phyloP scores from a whole-genome alignment of 2,113 vertebrate species.

The Dicrurus megarhynchus region DNA sequence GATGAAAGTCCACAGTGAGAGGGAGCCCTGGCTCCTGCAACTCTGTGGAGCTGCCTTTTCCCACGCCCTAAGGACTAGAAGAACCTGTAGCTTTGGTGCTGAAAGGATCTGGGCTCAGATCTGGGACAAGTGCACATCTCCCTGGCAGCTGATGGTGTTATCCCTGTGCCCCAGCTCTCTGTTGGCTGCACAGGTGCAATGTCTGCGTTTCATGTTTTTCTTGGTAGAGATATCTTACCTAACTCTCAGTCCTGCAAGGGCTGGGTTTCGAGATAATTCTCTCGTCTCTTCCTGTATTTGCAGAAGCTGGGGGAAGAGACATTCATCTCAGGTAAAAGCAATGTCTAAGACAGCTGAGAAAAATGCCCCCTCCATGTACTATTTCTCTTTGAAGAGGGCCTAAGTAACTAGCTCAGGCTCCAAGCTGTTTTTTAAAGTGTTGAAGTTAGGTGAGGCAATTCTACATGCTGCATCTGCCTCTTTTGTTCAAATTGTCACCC shows the following conservation, averaged over 20 bases:
- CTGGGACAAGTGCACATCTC: not conserved
- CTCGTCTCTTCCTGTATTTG: not conserved
- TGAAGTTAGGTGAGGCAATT: not conserved
- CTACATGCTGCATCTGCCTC: not conserved
- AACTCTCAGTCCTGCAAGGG: not conserved
- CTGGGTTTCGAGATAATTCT: not conserved
- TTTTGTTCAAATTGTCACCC: not conserved
- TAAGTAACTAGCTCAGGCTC: not conserved
- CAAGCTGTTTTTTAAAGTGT: not conserved
- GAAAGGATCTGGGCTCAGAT: not conserved
- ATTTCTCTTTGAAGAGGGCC: not conserved
- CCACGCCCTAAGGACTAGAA: not conserved
- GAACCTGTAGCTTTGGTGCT: not conserved
- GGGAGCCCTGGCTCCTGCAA: not conserved
- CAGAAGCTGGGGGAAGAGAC: not conserved
- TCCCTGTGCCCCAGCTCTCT: not conserved
- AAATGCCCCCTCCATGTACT: not conserved
- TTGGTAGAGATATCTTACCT: not conserved
- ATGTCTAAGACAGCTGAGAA: not conserved
- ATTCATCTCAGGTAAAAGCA: not conserved
- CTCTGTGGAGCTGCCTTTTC: not conserved
- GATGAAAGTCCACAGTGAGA: not conserved
- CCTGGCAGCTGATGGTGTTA: not conserved
- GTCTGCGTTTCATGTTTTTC: not conserved
- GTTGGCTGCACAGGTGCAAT: not conserved